Evolutionary conservation across 1,140 invertebrate genomes (phyloP).

Genomic region (Mylabris phalerata): DNA sequence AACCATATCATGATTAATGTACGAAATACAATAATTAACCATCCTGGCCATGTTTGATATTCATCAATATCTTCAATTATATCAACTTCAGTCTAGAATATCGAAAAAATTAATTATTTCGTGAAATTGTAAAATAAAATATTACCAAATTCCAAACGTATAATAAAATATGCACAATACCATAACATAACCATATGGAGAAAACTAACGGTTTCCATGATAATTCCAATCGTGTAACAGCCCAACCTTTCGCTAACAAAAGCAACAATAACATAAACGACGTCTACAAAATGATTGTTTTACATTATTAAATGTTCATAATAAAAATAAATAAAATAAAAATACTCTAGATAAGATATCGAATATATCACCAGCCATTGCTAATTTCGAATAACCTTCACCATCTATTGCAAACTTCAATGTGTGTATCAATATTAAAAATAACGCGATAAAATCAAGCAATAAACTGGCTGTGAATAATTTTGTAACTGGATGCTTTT

Average conservation of each 20-base stretch:
- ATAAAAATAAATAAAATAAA: neutral
- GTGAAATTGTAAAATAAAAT: neutral
- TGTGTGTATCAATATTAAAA: slow-evolving; percentile 82
- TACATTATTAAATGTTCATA: no score
- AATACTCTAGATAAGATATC: slow-evolving; percentile 77
- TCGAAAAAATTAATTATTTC: neutral
- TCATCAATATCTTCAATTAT: slow-evolving; percentile 94
- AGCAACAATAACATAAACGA: slow-evolving; percentile 92
- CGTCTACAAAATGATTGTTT: slow-evolving; percentile 55
- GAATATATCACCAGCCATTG: slow-evolving; percentile 82
- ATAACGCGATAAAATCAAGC: slow-evolving; percentile 77
- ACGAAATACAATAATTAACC: slow-evolving; percentile 81
- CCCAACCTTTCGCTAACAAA: slow-evolving; percentile 94
- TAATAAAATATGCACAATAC: slow-evolving; percentile 81
- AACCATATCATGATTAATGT: slow-evolving; percentile 94
- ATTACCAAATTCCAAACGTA: slow-evolving; percentile 95
- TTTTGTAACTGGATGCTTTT: slow-evolving; percentile 86
- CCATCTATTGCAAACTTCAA: slow-evolving; percentile 87
- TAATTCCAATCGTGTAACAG: slow-evolving; percentile 82
- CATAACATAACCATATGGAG: slow-evolving; percentile 86
- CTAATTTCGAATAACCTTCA: slow-evolving; percentile 69
- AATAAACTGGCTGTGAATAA: slow-evolving; percentile 81
- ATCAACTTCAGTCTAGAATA: slow-evolving; percentile 81
- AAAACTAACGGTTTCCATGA: slow-evolving; percentile 81
- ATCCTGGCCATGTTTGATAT: slow-evolving; percentile 95